Evolutionary conservation across 2,113 vertebrate species (phyloP).

Genomic region (Aptenodytes patagonicus): DNA sequence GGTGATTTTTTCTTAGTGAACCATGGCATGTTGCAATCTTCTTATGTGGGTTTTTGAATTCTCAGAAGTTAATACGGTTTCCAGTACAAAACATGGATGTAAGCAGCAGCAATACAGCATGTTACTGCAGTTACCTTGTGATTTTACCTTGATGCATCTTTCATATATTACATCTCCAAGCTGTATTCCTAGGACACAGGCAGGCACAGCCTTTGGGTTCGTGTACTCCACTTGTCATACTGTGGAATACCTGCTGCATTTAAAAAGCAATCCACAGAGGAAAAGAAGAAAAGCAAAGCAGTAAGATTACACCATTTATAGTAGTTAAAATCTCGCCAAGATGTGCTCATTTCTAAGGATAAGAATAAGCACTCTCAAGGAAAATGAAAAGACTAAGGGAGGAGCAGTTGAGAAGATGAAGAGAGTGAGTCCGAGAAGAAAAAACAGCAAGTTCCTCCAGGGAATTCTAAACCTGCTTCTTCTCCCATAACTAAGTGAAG

Average conservation of each 20-base stretch:
- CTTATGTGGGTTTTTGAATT: background rate
- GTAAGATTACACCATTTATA: background rate
- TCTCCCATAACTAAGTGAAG: constrained; percentile 35
- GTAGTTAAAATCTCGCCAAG: background rate
- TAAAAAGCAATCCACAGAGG: background rate
- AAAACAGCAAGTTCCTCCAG: background rate
- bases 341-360: background rate
- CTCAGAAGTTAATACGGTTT: background rate
- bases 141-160: background rate
- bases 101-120: background rate
- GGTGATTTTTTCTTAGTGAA: background rate
- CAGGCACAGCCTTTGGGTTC: background rate
- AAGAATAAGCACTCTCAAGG: constrained; percentile 16
- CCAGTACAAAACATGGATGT: background rate
- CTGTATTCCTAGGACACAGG: background rate
- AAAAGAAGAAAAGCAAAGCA: background rate
- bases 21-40: background rate
- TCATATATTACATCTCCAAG: background rate
- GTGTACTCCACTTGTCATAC: background rate
- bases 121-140: background rate
- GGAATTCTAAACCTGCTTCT: constrained; percentile 52
- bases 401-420: constrained; percentile 20
- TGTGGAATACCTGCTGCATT: background rate
- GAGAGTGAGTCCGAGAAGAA: background rate
- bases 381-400: constrained; percentile 29